Percentiles rank a stretch among this genome's conserved stretches.
Conservation (phyloP, 2,797 vertebrate genomes). For the Spinus pinus region DNA sequence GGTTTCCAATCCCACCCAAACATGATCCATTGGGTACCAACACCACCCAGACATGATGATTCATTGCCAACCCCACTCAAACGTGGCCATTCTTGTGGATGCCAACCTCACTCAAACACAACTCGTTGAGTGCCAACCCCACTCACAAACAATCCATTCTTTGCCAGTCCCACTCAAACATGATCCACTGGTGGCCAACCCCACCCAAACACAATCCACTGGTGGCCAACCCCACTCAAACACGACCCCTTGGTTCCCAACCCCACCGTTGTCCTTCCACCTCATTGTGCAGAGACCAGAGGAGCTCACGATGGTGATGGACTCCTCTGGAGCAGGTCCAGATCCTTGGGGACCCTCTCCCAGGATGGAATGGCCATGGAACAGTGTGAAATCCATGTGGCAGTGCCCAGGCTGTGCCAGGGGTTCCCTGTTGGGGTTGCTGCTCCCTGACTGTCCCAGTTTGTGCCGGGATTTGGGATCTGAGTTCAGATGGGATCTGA, state of each 20-base stretch:
- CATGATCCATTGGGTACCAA: no score
- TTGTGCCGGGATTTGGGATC: no score
- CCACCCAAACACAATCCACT: background rate
- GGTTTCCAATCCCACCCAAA: no score
- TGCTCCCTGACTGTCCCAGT: fast-evolving
- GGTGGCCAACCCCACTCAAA: no score
- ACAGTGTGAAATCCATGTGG: fast-evolving
- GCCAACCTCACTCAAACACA: background rate
- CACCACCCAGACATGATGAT: background rate
- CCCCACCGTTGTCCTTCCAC: background rate
- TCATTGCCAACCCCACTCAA: background rate
- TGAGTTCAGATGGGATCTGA: background rate
- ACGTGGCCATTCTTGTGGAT: no score
- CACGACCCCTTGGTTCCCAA: background rate
- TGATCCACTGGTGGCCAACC: no score
- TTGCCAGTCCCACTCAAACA: no score
- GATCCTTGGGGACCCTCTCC: background rate
- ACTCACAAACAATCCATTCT: no score
- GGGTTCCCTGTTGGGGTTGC: fast-evolving
- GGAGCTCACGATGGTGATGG: fast-evolving
- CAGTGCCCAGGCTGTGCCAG: background rate
- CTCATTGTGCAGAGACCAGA: background rate
- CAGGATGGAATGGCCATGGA: background rate
- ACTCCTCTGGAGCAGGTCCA: background rate
- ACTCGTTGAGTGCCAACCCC: no score